Base-by-base conservation (phyloP, 2,113 vertebrate genomes). In the Panthera leo region DNA sequence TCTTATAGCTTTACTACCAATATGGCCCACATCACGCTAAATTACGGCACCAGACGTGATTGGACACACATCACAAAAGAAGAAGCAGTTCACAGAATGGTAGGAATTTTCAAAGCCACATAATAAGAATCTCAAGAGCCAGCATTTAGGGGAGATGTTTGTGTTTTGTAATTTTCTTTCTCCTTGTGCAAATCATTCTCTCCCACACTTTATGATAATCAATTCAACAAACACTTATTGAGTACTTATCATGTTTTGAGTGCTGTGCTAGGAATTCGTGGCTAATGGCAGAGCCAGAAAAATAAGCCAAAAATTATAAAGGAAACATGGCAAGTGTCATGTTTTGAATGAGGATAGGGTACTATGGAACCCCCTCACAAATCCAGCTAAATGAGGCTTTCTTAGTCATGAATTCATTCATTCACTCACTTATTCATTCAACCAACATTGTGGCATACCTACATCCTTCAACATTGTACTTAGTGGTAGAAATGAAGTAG, bases 11-110 rank as follows among this genome's bases (percentile, higher is more conserved):
- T 97, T 76, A 97, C 94, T 58, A 91, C 94, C 97, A 98, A 97
- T 97, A 97, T 96, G 98, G 94, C 97, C 94, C 92, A 94, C 93
- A 97, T 96, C 95, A 97, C 0, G 36, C 97, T 98, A 92, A 97
- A 97, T 98, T 97, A 98, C 10, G 7, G 82, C 71, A 27, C 87
- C 82, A 96, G 96, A 97, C 85, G 36, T 93, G 97, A 96, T 53
- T 97, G 94, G 97, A 97, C 97, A 97, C 96, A 98, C 97, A 97
- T 86, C 76, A 53, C 61, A 65, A 95, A 92, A 95, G 84, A 89
- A 97, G 97, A 93, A 94, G 88, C 2, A 51, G 86, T 76, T 96
- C 78, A 39, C 55, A 25, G 96, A 95, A 91, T 34, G 58, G 95
- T 6, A 92, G 89, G 94, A 88, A 96, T 96, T 95, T 42, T 73